Conservation (phyloP, 2,113 vertebrate species). For the Alosa alosa region DNA sequence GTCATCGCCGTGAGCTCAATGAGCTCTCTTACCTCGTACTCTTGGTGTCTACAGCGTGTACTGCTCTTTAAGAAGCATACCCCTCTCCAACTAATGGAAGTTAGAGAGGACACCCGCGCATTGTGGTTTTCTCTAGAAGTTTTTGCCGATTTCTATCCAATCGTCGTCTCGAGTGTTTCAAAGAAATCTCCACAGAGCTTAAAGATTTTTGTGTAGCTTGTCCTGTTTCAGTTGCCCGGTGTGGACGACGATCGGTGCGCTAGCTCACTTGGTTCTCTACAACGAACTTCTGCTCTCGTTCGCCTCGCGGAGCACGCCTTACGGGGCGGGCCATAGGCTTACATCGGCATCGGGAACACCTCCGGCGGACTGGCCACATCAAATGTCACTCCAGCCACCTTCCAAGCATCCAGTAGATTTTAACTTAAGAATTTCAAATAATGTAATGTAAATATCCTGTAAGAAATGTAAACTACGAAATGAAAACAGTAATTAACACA, state of each 20-base stretch:
- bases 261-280: constrained; percentile 16
- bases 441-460: too few relatives aligned
- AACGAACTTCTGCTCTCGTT: constrained; percentile 29
- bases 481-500: too few relatives aligned
- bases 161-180: background rate
- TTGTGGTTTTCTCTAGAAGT: background rate
- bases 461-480: too few relatives aligned
- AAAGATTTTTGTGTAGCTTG: background rate
- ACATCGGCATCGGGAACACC: background rate
- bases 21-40: background rate
- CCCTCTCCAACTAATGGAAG: constrained; percentile 3
- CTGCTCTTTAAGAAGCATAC: constrained; percentile 7
- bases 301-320: constrained; percentile 22
- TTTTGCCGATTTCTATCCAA: background rate
- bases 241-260: background rate
- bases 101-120: background rate
- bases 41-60: constrained; percentile 8
- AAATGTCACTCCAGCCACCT: background rate
- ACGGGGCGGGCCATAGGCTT: constrained; percentile 30
- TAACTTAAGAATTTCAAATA: too few relatives aligned
- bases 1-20: background rate
- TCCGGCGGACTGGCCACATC: background rate
- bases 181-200: background rate
- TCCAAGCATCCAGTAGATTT: background rate
- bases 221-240: background rate